These are phyloP conservation scores for Pseudoatta argentina DNA, from an alignment of 1,140 invertebrate species.

Conservation along the genomic window DNA sequence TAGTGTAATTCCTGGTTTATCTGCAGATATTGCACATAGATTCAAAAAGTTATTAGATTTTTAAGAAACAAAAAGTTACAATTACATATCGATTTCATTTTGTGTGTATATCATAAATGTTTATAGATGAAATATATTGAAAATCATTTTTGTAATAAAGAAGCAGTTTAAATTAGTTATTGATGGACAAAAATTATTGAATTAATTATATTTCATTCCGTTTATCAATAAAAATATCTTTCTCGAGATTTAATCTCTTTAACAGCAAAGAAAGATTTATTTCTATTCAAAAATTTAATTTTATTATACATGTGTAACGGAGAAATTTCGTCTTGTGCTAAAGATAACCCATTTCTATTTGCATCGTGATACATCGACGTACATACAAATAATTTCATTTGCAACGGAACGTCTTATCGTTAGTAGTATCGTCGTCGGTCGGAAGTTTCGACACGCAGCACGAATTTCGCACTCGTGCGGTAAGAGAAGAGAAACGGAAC, in stretches of 20 bases:
- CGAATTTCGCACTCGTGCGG: slow-evolving; percentile 46
- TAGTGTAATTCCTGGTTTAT: neutral
- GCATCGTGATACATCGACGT: neutral
- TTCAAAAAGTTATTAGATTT: neutral
- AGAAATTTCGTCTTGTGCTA: neutral
- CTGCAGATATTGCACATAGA: neutral
- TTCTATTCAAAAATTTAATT: neutral
- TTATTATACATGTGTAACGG: neutral
- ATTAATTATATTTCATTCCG: neutral
- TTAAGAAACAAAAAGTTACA: neutral
- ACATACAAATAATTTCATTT: slow-evolving; percentile 25
- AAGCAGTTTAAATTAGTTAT: neutral
- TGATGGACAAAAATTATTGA: neutral
- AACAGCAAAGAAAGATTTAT: neutral
- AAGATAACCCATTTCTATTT: neutral
- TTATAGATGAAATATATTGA: neutral
- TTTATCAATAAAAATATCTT: neutral
- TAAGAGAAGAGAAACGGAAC: slow-evolving; percentile 35
- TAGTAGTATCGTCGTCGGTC: slow-evolving; percentile 44
- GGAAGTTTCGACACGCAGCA: slow-evolving; percentile 57
- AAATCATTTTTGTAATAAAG: neutral
- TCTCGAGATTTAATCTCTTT: neutral
- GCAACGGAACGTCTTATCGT: slow-evolving; percentile 24
- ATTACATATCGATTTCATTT: neutral
- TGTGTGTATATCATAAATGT: neutral